Conservation (phyloP, 1,140 invertebrate species). For the Ooceraea biroi region DNA sequence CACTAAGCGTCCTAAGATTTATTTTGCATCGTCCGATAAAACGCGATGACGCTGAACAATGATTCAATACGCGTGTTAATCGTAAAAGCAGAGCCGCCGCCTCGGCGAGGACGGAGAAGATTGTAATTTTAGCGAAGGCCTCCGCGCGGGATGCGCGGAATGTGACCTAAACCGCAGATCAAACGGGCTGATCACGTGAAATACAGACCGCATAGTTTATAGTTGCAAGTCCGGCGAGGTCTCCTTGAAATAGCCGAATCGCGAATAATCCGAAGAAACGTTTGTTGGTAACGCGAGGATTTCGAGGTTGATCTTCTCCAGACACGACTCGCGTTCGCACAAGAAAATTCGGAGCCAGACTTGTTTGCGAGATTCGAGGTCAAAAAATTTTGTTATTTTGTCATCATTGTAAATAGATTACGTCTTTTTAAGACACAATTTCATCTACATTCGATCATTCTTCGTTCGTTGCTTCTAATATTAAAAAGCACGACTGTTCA, state of each 20-base stretch:
- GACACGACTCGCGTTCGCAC: neutral
- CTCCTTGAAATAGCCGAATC: conserved; percentile 21
- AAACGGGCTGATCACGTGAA: neutral
- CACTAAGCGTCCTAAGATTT: neutral
- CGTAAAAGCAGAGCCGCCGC: neutral
- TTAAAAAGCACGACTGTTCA: neutral
- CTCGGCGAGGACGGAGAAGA: neutral
- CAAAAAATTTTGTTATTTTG: too few species aligned
- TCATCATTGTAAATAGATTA: too few species aligned
- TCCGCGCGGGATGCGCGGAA: neutral
- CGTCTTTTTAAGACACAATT: too few species aligned
- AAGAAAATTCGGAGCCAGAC: too few species aligned
- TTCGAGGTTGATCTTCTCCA: conserved; percentile 12
- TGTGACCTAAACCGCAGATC: conserved; percentile 3
- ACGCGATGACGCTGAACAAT: too few species aligned
- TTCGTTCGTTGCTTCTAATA: neutral
- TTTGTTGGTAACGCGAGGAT: neutral
- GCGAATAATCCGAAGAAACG: neutral
- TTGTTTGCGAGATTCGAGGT: too few species aligned
- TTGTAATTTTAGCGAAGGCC: neutral
- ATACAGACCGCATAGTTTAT: conserved; percentile 26
- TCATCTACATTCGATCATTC: too few species aligned
- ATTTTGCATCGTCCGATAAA: neutral
- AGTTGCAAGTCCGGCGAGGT: conserved; percentile 23
- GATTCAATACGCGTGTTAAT: neutral